Conservation (phyloP, 2,113 vertebrate species). For the Oreochromis niloticus region DNA sequence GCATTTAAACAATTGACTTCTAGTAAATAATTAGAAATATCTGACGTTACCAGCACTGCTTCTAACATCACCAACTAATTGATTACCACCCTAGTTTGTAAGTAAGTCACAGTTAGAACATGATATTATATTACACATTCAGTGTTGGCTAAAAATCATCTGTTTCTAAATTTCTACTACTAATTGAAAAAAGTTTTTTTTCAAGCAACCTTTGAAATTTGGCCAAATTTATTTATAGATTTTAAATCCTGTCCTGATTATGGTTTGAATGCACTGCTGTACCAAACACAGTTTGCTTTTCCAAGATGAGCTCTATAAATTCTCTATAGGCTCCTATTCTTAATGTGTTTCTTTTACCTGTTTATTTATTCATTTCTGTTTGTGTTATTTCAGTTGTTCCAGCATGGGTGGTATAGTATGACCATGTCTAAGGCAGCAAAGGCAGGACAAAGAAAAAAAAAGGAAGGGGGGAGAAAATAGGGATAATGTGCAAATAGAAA, state of each 20-base stretch:
- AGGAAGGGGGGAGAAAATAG: background rate
- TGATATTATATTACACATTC: background rate
- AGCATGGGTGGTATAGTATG: background rate
- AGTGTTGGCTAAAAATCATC: background rate
- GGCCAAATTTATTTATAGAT: background rate
- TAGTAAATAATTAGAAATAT: background rate
- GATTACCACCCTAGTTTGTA: background rate
- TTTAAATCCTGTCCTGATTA: background rate
- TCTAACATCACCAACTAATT: fast-evolving
- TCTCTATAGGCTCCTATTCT: background rate
- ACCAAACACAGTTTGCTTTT: background rate
- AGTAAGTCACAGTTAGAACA: background rate
- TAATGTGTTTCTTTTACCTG: background rate
- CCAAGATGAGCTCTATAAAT: fast-evolving
- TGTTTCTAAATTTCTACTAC: background rate
- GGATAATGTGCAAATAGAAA: background rate
- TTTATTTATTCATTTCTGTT: background rate
- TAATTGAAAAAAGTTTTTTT: background rate
- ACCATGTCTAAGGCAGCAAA: background rate
- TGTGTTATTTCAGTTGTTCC: background rate
- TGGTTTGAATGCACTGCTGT: background rate
- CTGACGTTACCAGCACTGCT: background rate
- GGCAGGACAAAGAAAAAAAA: background rate
- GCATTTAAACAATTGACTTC: background rate
- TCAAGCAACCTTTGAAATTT: background rate